Evolutionary conservation across 2,113 vertebrate genomes (phyloP).

Genomic region (Ivindomyrus marchei): DNA sequence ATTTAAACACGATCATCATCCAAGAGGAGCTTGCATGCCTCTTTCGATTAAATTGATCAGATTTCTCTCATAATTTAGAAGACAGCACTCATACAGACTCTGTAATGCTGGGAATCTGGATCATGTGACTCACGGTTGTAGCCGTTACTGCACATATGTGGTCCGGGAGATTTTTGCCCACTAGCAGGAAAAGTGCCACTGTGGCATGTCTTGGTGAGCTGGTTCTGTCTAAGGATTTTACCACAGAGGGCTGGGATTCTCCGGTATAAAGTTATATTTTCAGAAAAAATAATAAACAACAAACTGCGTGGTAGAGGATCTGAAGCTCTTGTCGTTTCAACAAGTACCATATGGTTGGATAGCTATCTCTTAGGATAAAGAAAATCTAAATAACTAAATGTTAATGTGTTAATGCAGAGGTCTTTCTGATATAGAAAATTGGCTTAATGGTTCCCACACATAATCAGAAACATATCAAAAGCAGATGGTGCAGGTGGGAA

Average conservation of each 20-base stretch:
- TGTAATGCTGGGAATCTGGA: neutral
- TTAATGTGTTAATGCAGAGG: neutral
- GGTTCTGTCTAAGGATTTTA: neutral
- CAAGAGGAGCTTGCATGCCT: neutral
- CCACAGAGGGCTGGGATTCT: neutral
- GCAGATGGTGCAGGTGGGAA: neutral
- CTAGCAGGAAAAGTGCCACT: neutral
- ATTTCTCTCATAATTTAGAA: neutral
- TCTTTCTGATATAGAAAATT: neutral
- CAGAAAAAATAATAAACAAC: neutral
- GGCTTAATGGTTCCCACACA: neutral
- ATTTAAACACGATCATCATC: neutral
- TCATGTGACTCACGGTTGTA: neutral
- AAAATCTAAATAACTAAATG: neutral
- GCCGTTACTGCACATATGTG: neutral
- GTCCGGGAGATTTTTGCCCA: neutral
- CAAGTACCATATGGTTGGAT: neutral
- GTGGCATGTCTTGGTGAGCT: neutral
- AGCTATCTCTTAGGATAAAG: neutral
- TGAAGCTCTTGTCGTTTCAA: neutral
- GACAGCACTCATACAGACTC: neutral
- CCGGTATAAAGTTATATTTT: neutral
- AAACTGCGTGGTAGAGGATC: neutral
- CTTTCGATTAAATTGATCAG: constrained; percentile 5
- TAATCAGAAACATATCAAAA: neutral